Percentiles rank a stretch among this genome's conserved stretches.
Evolutionary conservation across 2,797 vertebrate genomes (phyloP).

Genomic region (Vireo griseus): DNA sequence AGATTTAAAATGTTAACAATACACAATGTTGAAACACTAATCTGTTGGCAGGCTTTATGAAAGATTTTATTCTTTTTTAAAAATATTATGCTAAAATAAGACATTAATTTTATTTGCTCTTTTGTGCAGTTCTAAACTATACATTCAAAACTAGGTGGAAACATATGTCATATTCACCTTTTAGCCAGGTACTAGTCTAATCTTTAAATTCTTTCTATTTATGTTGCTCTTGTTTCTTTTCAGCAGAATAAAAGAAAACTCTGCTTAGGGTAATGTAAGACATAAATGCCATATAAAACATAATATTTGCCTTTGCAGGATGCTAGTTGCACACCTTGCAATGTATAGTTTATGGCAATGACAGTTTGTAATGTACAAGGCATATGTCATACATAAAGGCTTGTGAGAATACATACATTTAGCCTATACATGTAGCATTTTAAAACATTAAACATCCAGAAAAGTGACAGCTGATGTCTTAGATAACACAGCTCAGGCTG

Average conservation of each 20-base stretch:
- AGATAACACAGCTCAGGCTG: background rate
- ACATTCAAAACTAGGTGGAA: background rate
- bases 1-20: background rate
- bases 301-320: background rate
- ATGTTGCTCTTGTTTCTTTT: background rate
- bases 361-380: background rate
- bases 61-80: accelerated
- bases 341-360: background rate
- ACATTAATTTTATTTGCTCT: background rate
- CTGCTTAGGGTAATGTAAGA: background rate
- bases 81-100: background rate
- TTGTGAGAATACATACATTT: background rate
- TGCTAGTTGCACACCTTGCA: background rate
- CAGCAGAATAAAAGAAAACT: background rate
- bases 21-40: background rate
- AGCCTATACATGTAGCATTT: background rate
- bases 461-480: background rate
- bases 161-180: background rate
- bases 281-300: background rate
- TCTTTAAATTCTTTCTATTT: background rate
- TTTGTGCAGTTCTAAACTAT: background rate
- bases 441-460: background rate
- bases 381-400: background rate
- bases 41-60: background rate
- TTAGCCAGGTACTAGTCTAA: background rate